A percentile compares a stretch with the other conserved stretches of the same genome.
These are phyloP conservation scores for Exocentrus adspersus DNA, from an alignment of 2,888 invertebrate genomes.

Conservation along the genomic window DNA sequence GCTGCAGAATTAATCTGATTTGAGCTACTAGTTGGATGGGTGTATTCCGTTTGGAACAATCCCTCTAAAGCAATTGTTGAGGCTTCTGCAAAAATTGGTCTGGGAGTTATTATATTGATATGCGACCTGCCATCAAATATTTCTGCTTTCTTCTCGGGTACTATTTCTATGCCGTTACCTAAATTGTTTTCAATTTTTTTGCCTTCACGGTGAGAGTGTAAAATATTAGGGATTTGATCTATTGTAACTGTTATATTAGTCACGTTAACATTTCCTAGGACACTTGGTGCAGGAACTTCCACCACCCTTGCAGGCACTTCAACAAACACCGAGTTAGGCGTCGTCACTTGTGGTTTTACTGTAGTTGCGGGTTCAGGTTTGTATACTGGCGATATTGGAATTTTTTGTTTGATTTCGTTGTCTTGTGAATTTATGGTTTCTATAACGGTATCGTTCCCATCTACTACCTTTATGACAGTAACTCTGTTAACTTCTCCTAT, in stretches of 20 bases:
- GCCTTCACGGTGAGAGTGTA: slow-evolving; percentile 43
- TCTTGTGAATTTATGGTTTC: slow-evolving; percentile 39
- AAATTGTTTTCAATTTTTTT: slow-evolving; percentile 52
- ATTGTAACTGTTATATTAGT: slow-evolving; percentile 39
- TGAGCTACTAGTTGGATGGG: slow-evolving; percentile 40
- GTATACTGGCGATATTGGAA: slow-evolving; percentile 27
- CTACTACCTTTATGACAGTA: slow-evolving; percentile 75
- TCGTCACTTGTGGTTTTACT: slow-evolving; percentile 23
- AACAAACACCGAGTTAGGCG: slow-evolving; percentile 28
- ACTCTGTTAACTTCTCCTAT: slow-evolving; percentile 77
- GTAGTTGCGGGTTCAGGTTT: slow-evolving; percentile 5
- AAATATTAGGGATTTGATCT: slow-evolving; percentile 8
- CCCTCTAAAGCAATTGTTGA: slow-evolving; percentile 76
- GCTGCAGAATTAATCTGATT: slow-evolving; percentile 32
- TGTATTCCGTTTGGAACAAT: slow-evolving; percentile 70
- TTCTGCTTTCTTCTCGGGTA: slow-evolving; percentile 56
- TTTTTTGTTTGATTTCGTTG: slow-evolving; percentile 40
- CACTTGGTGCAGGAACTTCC: slow-evolving; percentile 39
- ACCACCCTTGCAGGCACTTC: slow-evolving; percentile 43
- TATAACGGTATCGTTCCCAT: slow-evolving; percentile 60
- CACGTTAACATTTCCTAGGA: slow-evolving; percentile 39
- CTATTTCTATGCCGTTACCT: background rate
- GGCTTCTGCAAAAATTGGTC: slow-evolving; percentile 64
- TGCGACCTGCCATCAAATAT: slow-evolving; percentile 59
- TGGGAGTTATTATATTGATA: slow-evolving; percentile 59